Base-by-base conservation (phyloP, 2,888 invertebrate genomes). In the Abrostola tripartita region DNA sequence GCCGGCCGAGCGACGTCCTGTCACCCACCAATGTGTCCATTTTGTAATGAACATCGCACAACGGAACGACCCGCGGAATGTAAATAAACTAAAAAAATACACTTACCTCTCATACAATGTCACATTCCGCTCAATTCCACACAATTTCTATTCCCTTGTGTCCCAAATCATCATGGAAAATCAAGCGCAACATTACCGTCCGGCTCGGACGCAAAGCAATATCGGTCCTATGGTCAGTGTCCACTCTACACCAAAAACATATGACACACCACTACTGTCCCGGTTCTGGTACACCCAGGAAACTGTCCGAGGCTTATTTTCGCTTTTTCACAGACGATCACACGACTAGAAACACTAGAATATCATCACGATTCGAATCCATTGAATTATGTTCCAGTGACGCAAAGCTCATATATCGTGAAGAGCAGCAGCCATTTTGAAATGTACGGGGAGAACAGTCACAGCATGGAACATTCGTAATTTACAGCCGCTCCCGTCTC, bases 361-460 rank as follows among this genome's bases (percentile, higher is more conserved):
- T 89, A 85, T 84, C 87, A 87, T 88, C 88, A 87, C 87, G 86
- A 91, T 89, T 87, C 86, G 81, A 90, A 92, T 90, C 86, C 92
- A 92, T 91, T 87, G 91, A 93, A 92, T 93, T 92, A 92, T 90
- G 92, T 94, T 94, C 93, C 94, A 95, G 95, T 94, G 95, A 95
- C 95, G 95, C 95, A 95, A 95, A 95, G 95, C 95, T 94, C 94
- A 94, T 92, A 92, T 93, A 94, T 94, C 94, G 93, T 92, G 90
- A 94, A 92, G 94, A 94, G 92, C 94, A 94, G 94, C 95, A 95
- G 95, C 95, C 95, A 95, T 95, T 95, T 95, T 95, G 95, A 95
- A 95, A 94, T 94, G 95, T 93, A 94, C 93, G 93, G 92, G 93
- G 94, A 93, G 92, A 92, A 91, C 92, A 94, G 93, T 94, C 94